Base-by-base conservation (phyloP, 2,888 invertebrate species). In the Sicus ferrugineus region DNA sequence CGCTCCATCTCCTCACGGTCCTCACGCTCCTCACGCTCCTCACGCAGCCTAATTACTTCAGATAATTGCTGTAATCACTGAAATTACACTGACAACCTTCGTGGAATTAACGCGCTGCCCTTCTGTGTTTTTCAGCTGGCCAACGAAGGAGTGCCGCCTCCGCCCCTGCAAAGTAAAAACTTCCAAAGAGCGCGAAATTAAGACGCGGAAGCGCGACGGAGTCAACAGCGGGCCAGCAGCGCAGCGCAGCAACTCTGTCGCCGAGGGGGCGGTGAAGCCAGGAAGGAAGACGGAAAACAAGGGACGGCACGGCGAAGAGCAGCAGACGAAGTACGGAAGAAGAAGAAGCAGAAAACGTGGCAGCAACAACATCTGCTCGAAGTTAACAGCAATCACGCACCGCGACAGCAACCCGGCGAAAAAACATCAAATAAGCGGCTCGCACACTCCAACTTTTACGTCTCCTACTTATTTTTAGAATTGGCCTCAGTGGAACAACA, bases 181-280 rank as follows among this genome's bases (percentile, higher is more conserved):
- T 80, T 80, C 70, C 81, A 80, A 75, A 78, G 80, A 72, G 75
- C 80, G 72, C 78, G 77, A 78, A 80, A 80, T 74, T 81, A 80
- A 75, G 74, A 69, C 59, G n/a, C n/a, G 19, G 56, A 56, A 61
- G 59, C 23, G 64, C 56, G 56, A 50, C 7, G 26, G 62, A 54
- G n/a, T n/a, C n/a, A n/a, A n/a, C n/a, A n/a, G n/a, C n/a, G n/a
- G n/a, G n/a, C n/a, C n/a, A n/a, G n/a, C n/a, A n/a, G n/a, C n/a
- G n/a, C n/a, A n/a, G n/a, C n/a, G n/a, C n/a, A n/a, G n/a, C n/a
- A n/a, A n/a, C n/a, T n/a, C n/a, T n/a, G n/a, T n/a, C n/a, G 31
- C 16, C 16, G 16, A 16, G 38, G 50, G 28, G 50, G 3, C 14
- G 30, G 31, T 42, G 31, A 5, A 19, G 30, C 21, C 14, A n/a